Percentiles rank a stretch among this genome's conserved stretches.
These are phyloP conservation scores for Argyresthia albistria DNA, from an alignment of 2,888 invertebrate genomes.

Conservation along the genomic window DNA sequence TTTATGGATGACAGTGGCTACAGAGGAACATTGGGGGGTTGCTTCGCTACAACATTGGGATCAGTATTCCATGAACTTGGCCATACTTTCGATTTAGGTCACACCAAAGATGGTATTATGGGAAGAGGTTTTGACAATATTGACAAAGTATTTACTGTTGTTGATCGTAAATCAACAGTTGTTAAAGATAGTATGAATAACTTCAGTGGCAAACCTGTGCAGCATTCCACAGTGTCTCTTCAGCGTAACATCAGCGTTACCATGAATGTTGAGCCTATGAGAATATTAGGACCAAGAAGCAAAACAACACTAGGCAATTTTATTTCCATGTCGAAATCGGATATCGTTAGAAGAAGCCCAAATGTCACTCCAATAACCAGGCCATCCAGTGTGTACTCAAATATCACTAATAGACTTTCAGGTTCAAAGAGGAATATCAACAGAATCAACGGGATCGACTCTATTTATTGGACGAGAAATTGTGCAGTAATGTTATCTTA, in stretches of 20 bases:
- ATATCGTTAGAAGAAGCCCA: conserved; percentile 58
- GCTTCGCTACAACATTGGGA: conserved; percentile 92
- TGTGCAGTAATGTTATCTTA: conserved; percentile 77
- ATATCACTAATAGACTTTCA: conserved; percentile 52
- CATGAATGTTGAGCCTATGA: conserved; percentile 70
- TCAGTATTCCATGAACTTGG: conserved; percentile 94
- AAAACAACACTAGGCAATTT: conserved; percentile 66
- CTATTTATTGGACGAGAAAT: conserved; percentile 75
- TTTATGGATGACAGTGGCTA: conserved; percentile 95
- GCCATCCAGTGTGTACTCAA: conserved; percentile 63
- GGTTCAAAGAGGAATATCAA: conserved; percentile 58
- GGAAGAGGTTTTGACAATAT: conserved; percentile 90
- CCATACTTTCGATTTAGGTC: conserved; percentile 95
- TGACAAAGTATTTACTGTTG: conserved; percentile 81
- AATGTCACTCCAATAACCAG: conserved; percentile 67
- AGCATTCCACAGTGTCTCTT: conserved; percentile 74
- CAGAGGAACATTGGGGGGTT: conserved; percentile 88
- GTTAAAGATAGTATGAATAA: conserved; percentile 71
- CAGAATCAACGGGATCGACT: conserved; percentile 59
- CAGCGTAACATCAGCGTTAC: conserved; percentile 75
- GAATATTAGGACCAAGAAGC: conserved; percentile 65
- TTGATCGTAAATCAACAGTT: conserved; percentile 57
- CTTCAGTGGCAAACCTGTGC: conserved; percentile 71
- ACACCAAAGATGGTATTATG: conserved; percentile 94
- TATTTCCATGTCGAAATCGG: conserved; percentile 56